A percentile compares a stretch with the other conserved stretches of the same genome.
Evolutionary conservation across 2,113 vertebrate genomes (phyloP).

Genomic region (Crotalus helleri): DNA sequence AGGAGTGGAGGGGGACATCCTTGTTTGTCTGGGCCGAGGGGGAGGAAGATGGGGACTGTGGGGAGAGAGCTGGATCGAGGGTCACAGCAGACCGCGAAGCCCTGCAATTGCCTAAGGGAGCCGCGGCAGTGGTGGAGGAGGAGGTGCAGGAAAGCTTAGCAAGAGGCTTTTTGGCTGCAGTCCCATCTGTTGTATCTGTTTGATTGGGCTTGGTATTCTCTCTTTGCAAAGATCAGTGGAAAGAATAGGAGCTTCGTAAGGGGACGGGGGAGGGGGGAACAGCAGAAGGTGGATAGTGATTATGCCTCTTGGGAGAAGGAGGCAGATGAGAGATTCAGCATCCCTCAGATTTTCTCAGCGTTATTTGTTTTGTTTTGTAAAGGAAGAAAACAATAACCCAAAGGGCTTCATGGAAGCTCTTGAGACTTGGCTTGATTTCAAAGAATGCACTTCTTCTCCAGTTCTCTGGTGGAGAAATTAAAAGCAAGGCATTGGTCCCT

Average conservation of each 20-base stretch:
- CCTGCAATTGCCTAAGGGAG: neutral
- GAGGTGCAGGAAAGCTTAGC: neutral
- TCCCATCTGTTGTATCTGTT: conserved; percentile 11
- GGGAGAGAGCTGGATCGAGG: neutral
- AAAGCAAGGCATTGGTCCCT: neutral
- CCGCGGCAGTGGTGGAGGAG: neutral
- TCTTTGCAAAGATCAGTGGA: conserved; percentile 5
- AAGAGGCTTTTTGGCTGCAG: neutral
- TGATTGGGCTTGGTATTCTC: neutral
- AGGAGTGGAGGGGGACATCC: neutral
- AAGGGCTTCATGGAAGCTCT: fast-evolving
- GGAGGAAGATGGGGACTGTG: neutral
- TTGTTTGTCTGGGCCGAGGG: neutral
- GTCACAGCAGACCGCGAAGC: neutral
- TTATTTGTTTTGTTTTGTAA: neutral
- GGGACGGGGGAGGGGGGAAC: neutral
- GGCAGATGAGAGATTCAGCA: neutral
- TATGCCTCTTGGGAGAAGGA: neutral
- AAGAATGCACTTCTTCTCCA: neutral
- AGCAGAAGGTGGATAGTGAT: neutral
- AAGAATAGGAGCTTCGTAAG: neutral
- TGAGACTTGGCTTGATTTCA: fast-evolving
- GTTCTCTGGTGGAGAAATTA: neutral
- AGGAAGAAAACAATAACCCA: neutral
- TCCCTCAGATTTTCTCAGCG: neutral